Base-by-base conservation (phyloP, 2,888 invertebrate species). In the Palloptera scutellata region DNA sequence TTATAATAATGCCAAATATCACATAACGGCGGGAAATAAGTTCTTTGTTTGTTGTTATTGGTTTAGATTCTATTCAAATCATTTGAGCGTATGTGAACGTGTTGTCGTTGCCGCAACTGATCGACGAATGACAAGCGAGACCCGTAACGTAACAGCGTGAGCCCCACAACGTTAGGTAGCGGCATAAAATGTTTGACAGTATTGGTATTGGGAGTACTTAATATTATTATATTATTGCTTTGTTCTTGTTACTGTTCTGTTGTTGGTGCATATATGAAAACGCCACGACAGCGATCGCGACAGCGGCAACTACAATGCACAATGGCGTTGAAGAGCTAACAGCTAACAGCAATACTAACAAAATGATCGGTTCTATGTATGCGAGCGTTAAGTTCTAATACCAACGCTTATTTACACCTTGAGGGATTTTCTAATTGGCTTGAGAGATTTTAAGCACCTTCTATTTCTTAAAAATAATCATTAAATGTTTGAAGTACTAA, bases 91-190 rank as follows among this genome's bases (percentile, higher is more conserved):
- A 30, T 30, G 30, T 30, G 48, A 45, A 53, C 60, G 60, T 75
- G 77, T 73, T 72, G 71, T 72, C 76, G 76, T 73, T 69, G 73
- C 70, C 76, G 73, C 79, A 72, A 78, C 74, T 75, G 79, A 79
- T 79, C 76, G 73, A 74, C 77, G 81, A 79, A 72, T 79, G 80
- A 70, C 54, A 64, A 78, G 74, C 76, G 73, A 70, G 76, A 75
- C 72, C 73, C 75, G 75, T 77, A 77, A 61, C 72, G 75, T 70
- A 71, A 70, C 71, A 69, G 58, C 68, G 73, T 72, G 76, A 73
- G 70, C 68, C 67, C 66, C 66, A 59, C 62, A 58, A 65, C 57
- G 70, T 71, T 41, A 17, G 20, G n/a, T 48, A 52, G 54, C 20
- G 17, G 45, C 63, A 54, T 9, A 55, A 43, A 41, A 42, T 20